Conservation (phyloP, 2,888 invertebrate species). For the Seira ritae region DNA sequence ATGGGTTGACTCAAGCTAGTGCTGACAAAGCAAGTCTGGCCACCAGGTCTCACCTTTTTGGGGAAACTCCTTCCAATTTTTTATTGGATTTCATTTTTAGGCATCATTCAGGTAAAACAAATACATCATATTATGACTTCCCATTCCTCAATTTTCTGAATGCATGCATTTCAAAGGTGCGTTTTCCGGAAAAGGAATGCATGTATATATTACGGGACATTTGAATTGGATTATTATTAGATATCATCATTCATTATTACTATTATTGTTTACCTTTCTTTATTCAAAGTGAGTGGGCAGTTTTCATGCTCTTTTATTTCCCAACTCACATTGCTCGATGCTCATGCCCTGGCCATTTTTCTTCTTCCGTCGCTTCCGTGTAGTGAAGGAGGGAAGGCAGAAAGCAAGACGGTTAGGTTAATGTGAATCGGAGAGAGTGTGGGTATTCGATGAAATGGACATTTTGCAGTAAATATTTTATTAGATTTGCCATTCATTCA, state of each 20-base stretch:
- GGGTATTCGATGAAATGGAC: conserved; percentile 28
- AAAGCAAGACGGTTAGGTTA: neutral
- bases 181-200: neutral
- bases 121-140: too few species aligned
- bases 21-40: too few species aligned
- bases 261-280: neutral
- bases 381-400: too few species aligned
- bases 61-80: too few species aligned
- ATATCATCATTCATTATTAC: neutral
- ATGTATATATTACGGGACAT: neutral
- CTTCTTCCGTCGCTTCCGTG: conserved; percentile 15
- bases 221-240: neutral
- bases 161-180: too few species aligned
- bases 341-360: conserved; percentile 8
- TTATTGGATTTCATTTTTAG: too few species aligned
- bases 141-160: too few species aligned
- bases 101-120: too few species aligned
- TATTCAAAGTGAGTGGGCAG: conserved; percentile 26
- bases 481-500: conserved; percentile 39
- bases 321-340: conserved; percentile 25
- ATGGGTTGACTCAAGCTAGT: too few species aligned
- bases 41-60: too few species aligned
- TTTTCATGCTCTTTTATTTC: conserved; percentile 15
- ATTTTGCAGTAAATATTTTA: conserved; percentile 57
- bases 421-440: neutral